Percentiles rank a stretch among this genome's conserved stretches.
These are phyloP conservation scores for Platyscapa corneri DNA, from an alignment of 1,140 invertebrate species.

Conservation along the genomic window DNA sequence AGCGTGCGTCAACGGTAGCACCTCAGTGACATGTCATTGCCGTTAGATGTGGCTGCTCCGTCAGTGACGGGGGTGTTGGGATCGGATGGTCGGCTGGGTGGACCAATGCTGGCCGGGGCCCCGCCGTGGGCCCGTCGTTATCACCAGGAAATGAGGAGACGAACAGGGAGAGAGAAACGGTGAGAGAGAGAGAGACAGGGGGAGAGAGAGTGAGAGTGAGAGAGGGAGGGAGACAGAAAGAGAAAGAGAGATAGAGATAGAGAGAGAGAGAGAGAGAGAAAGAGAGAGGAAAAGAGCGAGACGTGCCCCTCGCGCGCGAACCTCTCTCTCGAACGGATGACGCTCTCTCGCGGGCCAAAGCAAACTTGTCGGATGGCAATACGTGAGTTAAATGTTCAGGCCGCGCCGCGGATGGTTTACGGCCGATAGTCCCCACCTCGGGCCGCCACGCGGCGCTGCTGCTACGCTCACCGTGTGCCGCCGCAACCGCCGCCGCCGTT, in stretches of 20 bases:
- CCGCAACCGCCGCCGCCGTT: not conserved
- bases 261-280: conserved; percentile 40
- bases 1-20: conserved; percentile 8
- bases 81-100: not conserved
- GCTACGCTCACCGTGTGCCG: conserved; percentile 54
- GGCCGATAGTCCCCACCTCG: conserved; percentile 74
- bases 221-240: conserved; percentile 16
- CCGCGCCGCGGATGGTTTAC: conserved; percentile 73
- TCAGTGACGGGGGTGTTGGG: no score
- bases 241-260: conserved; percentile 24
- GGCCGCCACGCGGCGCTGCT: conserved; percentile 74
- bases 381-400: conserved; percentile 76
- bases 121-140: conserved; percentile 18
- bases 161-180: not conserved
- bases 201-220: not conserved
- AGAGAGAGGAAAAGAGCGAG: conserved; percentile 33
- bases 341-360: conserved; percentile 74
- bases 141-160: not conserved
- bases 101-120: not conserved
- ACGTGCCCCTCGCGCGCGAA: conserved; percentile 49
- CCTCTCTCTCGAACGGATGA: conserved; percentile 59
- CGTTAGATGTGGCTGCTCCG: no score
- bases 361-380: conserved; percentile 76
- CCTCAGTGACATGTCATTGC: conserved; percentile 21
- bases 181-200: not conserved